Conservation (phyloP, 2,113 vertebrate species). For the Bujurquina vittata region DNA sequence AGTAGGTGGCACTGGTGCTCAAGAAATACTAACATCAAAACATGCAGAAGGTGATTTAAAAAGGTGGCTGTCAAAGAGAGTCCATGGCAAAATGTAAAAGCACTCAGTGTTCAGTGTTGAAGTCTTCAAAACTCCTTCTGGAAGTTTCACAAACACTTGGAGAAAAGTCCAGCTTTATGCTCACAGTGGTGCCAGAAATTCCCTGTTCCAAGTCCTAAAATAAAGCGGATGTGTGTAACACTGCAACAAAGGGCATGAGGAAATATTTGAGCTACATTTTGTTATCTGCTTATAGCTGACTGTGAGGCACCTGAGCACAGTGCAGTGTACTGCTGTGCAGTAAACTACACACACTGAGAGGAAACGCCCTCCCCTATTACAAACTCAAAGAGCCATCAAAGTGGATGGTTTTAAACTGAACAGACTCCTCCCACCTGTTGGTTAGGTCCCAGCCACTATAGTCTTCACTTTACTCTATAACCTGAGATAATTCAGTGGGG, state of each 20-base stretch:
- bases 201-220: fast-evolving
- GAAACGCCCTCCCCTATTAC: not conserved
- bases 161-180: not conserved
- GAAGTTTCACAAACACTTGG: not conserved
- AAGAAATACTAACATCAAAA: conserved; percentile 11
- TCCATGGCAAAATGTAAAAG: not conserved
- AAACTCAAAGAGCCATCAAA: not conserved
- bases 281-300: not conserved
- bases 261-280: fast-evolving
- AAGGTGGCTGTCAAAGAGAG: no score
- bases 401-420: not conserved
- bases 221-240: not conserved
- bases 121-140: not conserved
- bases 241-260: not conserved
- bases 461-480: not conserved
- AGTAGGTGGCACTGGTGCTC: conserved; percentile 46
- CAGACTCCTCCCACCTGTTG: not conserved
- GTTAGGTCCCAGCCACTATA: not conserved
- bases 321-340: not conserved
- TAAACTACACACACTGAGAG: fast-evolving
- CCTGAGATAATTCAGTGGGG: not conserved
- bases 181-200: not conserved
- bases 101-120: not conserved
- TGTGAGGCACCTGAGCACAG: not conserved
- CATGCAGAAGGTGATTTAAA: not conserved